Conservation (phyloP, 2,113 vertebrate species). For the Rhineura floridana region DNA sequence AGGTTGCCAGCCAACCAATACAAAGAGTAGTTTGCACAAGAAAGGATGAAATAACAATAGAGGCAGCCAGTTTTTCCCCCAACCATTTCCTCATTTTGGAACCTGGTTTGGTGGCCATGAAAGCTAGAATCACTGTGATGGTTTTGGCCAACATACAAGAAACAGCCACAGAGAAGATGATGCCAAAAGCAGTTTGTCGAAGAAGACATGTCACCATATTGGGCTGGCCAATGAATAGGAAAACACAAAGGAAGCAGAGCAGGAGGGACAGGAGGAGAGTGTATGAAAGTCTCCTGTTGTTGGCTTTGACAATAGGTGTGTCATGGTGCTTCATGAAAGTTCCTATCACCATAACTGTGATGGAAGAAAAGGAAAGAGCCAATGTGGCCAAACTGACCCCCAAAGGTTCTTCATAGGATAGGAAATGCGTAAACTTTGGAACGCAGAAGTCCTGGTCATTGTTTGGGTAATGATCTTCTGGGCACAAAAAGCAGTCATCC, state of each 20-base stretch:
- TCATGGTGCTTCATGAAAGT: background rate
- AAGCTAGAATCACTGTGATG: background rate
- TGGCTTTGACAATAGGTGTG: conserved; percentile 11
- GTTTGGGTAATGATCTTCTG: background rate
- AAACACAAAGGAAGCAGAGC: background rate
- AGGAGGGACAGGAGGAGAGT: background rate
- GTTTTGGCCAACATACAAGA: conserved; percentile 13
- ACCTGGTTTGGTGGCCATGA: background rate
- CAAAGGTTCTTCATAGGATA: background rate
- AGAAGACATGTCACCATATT: background rate
- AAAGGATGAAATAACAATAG: background rate
- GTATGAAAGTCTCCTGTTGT: background rate
- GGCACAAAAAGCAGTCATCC: background rate
- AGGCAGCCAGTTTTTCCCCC: background rate
- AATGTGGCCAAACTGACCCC: background rate
- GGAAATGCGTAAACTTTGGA: background rate
- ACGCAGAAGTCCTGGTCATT: background rate
- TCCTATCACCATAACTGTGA: background rate
- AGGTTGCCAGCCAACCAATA: background rate
- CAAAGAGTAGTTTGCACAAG: background rate
- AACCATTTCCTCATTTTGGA: background rate
- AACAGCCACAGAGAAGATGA: background rate
- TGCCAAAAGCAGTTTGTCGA: background rate
- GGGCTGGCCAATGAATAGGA: conserved; percentile 9
- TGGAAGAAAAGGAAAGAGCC: background rate